Evolutionary conservation across 2,113 vertebrate genomes (phyloP).

Genomic region (Anoura caudifer): DNA sequence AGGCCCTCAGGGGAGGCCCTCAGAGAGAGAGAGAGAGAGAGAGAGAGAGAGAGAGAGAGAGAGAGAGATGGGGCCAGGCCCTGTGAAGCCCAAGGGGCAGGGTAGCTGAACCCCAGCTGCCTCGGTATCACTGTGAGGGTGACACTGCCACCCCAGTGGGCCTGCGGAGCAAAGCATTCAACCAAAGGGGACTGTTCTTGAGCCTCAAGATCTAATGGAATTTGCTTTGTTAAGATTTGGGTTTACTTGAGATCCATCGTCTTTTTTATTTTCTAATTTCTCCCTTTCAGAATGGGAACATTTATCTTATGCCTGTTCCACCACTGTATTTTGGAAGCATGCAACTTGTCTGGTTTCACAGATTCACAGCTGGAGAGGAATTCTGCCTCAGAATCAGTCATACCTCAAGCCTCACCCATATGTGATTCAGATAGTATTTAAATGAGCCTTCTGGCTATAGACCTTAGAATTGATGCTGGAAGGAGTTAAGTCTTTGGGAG

Average conservation of each 20-base stretch:
- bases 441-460: not conserved
- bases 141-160: not conserved
- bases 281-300: not conserved
- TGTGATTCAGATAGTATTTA: not conserved
- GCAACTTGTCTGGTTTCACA: not conserved
- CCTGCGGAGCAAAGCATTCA: not conserved
- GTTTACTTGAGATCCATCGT: not conserved
- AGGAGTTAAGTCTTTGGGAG: not conserved
- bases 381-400: not conserved
- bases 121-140: not conserved
- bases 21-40: not conserved
- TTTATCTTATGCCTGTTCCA: not conserved
- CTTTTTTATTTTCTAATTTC: not conserved
- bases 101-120: not conserved
- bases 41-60: not conserved
- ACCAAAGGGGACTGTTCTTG: not conserved
- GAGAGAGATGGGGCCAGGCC: not conserved
- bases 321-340: not conserved
- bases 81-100: fast-evolving
- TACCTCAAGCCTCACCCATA: not conserved
- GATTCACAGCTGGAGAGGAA: not conserved
- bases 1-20: not conserved
- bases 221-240: not conserved
- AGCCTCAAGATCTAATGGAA: not conserved
- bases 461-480: not conserved